Conservation (phyloP, 2,113 vertebrate genomes). For the Ivindomyrus marchei region DNA sequence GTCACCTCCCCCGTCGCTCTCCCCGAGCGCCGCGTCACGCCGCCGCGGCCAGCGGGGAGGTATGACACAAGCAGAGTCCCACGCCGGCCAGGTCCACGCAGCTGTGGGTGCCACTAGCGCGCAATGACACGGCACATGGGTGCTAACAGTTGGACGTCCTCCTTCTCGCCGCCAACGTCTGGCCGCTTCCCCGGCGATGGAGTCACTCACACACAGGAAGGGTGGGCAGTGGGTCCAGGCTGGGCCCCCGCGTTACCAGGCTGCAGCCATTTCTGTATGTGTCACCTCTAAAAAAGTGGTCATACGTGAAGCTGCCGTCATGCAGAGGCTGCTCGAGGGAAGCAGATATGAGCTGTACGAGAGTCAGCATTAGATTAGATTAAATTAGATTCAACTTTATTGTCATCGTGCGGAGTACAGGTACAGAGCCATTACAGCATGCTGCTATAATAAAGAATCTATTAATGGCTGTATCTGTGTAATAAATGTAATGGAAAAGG, state of each 20-base stretch:
- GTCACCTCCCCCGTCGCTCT: conserved; percentile 4
- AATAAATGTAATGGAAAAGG: neutral
- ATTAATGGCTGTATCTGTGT: neutral
- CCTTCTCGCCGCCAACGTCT: conserved; percentile 15
- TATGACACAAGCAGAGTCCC: conserved; percentile 7
- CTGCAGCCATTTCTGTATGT: conserved; percentile 23
- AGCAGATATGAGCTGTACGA: neutral
- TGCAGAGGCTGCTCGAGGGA: neutral
- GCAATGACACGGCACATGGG: conserved; percentile 13
- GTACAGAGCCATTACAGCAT: neutral
- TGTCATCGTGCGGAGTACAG: neutral
- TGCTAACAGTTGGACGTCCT: conserved; percentile 18
- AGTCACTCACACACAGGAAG: conserved; percentile 17
- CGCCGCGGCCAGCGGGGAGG: neutral
- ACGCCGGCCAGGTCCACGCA: neutral
- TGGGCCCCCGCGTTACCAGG: neutral
- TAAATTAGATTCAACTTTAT: neutral
- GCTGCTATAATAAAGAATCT: neutral
- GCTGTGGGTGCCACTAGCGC: conserved; percentile 8
- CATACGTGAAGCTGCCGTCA: neutral
- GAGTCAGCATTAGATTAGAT: neutral
- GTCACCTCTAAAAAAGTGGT: conserved; percentile 8
- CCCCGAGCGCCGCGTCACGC: neutral
- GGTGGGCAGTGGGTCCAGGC: conserved; percentile 13
- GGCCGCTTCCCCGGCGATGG: conserved; percentile 18